phyloP scores from a whole-genome alignment of 2,113 vertebrate genomes.

The Bubalus kerabau region DNA sequence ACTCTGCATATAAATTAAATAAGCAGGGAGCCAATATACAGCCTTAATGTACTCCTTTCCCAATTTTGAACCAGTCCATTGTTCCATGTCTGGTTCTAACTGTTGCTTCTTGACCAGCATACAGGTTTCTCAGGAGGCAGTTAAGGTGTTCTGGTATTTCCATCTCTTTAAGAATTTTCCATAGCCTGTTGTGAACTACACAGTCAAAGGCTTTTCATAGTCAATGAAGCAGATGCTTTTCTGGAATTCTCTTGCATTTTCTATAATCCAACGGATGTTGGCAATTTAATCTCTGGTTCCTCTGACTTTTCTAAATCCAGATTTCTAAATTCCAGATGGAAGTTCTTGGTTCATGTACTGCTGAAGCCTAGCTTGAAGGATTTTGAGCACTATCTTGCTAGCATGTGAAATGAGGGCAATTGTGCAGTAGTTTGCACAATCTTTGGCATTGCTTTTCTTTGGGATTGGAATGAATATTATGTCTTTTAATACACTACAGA shows the following conservation, averaged over 20 bases:
- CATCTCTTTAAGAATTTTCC: neutral
- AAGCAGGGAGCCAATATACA: neutral
- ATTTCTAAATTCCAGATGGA: neutral
- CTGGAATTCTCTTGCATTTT: neutral
- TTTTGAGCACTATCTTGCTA: neutral
- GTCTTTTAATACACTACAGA: neutral
- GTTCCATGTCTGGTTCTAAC: neutral
- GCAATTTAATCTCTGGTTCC: neutral
- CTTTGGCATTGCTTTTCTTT: neutral
- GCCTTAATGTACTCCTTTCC: neutral
- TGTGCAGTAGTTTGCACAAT: rapidly evolving
- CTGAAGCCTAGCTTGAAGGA: neutral
- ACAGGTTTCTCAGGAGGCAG: neutral
- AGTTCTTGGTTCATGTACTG: neutral
- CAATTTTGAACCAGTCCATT: neutral
- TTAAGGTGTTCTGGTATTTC: neutral
- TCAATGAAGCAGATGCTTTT: neutral
- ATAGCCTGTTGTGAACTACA: neutral
- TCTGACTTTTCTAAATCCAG: neutral
- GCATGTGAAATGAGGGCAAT: neutral
- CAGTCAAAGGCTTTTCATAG: neutral
- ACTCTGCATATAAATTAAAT: neutral
- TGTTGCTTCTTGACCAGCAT: neutral
- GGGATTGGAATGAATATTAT: neutral
- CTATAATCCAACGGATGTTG: neutral